Evolutionary conservation across 2,113 vertebrate species (phyloP).

Genomic region (Ptilonorhynchus violaceus): DNA sequence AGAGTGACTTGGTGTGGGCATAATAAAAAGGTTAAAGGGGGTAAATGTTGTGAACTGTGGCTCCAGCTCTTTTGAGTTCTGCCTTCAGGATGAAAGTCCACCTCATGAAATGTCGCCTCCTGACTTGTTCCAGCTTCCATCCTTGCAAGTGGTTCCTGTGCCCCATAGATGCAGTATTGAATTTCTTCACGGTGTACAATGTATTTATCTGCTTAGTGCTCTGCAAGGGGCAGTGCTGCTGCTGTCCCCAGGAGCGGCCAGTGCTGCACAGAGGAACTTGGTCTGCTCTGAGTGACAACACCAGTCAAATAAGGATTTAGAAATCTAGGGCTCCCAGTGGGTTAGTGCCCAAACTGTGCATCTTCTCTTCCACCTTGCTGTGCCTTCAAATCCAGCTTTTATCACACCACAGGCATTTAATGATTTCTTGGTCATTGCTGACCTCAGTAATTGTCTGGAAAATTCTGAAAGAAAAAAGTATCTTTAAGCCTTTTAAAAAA

Average conservation of each 20-base stretch:
- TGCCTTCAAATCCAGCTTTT: background rate
- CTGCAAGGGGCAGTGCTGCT: background rate
- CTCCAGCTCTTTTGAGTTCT: background rate
- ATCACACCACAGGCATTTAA: background rate
- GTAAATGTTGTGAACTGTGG: background rate
- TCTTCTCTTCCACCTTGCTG: background rate
- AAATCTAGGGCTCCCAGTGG: background rate
- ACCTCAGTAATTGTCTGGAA: background rate
- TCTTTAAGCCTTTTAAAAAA: background rate
- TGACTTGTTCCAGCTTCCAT: background rate
- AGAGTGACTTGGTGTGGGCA: background rate
- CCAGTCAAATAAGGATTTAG: background rate
- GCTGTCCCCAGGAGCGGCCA: background rate
- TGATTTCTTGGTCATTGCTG: background rate
- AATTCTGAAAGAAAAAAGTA: background rate
- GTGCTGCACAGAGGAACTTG: background rate
- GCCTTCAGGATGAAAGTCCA: background rate
- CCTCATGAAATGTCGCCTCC: background rate
- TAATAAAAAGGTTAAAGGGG: background rate
- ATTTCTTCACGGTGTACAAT: background rate
- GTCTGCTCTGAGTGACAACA: background rate
- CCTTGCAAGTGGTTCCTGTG: accelerated
- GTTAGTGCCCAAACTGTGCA: background rate
- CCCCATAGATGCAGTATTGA: accelerated
- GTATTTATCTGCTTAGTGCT: background rate